Evolutionary conservation across 2,888 invertebrate species (phyloP), one percentile per base, ranked within the genome.

Genomic region (Apamea monoglypha): DNA sequence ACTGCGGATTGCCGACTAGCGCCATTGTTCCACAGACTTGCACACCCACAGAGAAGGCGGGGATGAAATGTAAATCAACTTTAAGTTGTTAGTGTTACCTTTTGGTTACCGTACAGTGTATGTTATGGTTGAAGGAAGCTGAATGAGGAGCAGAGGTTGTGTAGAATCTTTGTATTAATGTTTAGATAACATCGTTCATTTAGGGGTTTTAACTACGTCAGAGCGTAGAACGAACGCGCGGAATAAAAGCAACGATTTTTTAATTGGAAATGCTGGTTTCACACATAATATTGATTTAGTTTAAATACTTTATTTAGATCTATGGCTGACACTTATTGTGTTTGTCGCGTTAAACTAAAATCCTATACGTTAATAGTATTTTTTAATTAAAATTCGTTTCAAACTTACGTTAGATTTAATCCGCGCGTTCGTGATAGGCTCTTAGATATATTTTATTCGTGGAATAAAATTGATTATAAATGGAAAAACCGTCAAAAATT

Each of bases 31-130:
- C 84, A 84, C 80, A 86, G 81, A 84, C 61, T 61, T 36, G 72
- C 68, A 59, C 61, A 32, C 71, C 16, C 40, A 6, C 36, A 86
- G 82, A 89, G 8, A 64, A 68, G 89, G 87, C 84, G 82, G 87
- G 88, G 89, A 83, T 87, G 78, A 89, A 77, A 87, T 77, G 29
- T 50, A 56, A 70, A 76, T 61, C 18, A 53, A 50, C 12, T 64
- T 72, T 32, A 16, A 71, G 40, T 50, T 74, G 50, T 47, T 47
- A 59, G 21, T 44, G 18, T 36, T 44, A 50, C 8, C 3, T 76
- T 70, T 71, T 56, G 21, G 12, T 75, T 14, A 4, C 53, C 21
- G 1, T 47, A 50, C 21, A 16, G 6, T 25, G 25, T 53, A 61
- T 73, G 71, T 78, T 84, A 74, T 74, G 73, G 4, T 63, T 53